Evolutionary conservation across 2,888 invertebrate species (phyloP).

Genomic region (Steinernema hermaphroditum): DNA sequence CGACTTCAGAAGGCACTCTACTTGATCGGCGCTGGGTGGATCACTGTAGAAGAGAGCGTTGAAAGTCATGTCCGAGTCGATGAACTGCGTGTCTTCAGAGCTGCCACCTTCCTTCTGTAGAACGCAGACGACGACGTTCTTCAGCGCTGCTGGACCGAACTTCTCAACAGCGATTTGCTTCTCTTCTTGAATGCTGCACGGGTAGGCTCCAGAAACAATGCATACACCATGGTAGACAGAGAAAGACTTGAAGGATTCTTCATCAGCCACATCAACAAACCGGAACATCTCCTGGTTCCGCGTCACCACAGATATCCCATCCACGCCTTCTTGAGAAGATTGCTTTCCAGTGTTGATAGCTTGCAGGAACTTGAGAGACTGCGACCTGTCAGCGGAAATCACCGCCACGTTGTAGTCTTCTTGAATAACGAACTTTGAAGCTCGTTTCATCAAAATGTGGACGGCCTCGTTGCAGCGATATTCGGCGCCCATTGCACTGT

Average conservation of each 20-base stretch:
- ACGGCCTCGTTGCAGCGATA: slow-evolving; percentile 2
- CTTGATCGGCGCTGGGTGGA: neutral
- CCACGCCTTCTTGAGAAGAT: neutral
- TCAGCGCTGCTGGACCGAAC: neutral
- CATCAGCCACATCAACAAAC: neutral
- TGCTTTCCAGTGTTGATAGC: neutral
- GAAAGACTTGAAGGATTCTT: neutral
- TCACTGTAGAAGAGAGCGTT: neutral
- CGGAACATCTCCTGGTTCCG: neutral
- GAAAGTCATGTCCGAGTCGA: neutral
- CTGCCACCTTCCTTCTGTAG: neutral
- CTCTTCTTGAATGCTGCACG: slow-evolving; percentile 7
- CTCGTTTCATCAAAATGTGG: slow-evolving; percentile 8
- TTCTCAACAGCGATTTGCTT: neutral
- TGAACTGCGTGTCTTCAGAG: neutral
- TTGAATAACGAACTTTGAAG: neutral
- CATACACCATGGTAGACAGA: neutral
- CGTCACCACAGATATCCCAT: neutral
- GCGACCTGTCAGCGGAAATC: neutral
- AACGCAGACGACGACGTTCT: slow-evolving; percentile 3
- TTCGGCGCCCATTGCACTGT: neutral
- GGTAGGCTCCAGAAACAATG: neutral
- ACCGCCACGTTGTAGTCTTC: slow-evolving; percentile 8
- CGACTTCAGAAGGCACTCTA: neutral
- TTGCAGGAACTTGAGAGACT: neutral